These are phyloP conservation scores for Anthopleura xanthogrammica DNA, from an alignment of 92 coral and sea anemone species.

Conservation along the genomic window DNA sequence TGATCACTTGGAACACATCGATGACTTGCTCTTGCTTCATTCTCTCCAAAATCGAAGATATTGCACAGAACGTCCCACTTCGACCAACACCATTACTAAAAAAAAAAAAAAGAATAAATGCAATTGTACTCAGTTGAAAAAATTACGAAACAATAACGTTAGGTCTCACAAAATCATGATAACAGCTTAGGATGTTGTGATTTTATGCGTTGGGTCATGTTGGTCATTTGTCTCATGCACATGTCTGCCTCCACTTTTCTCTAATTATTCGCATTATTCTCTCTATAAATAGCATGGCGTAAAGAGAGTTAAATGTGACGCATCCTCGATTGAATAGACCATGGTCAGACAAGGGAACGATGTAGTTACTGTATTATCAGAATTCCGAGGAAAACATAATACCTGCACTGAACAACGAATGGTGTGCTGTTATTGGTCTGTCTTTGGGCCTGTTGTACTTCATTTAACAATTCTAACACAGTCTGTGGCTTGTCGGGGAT, in stretches of 20 bases:
- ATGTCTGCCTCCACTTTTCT: too few relatives aligned
- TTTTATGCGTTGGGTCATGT: too few relatives aligned
- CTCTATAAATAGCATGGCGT: background rate
- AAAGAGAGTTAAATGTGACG: too few relatives aligned
- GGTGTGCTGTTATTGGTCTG: conserved; percentile 40
- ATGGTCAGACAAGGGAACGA: too few relatives aligned
- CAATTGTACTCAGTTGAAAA: too few relatives aligned
- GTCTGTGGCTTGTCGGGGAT: conserved; percentile 45
- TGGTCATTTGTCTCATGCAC: too few relatives aligned
- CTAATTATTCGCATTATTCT: too few relatives aligned
- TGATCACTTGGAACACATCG: conserved; percentile 58
- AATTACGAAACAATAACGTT: too few relatives aligned
- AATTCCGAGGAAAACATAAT: background rate
- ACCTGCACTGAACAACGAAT: conserved; percentile 81
- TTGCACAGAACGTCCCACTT: conserved; percentile 68
- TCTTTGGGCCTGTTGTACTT: conserved; percentile 59
- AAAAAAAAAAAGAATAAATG: background rate
- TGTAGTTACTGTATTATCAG: background rate
- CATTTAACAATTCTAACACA: conserved; percentile 45
- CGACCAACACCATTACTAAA: conserved; percentile 74
- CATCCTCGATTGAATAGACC: too few relatives aligned
- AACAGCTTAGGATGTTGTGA: too few relatives aligned
- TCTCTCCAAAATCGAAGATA: conserved; percentile 59
- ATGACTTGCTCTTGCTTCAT: conserved; percentile 62
- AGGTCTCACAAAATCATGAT: too few relatives aligned